Percentiles rank a stretch among this genome's conserved stretches.
These are phyloP conservation scores for Copsychus sechellarum DNA, from an alignment of 2,113 vertebrate genomes.

Conservation along the genomic window DNA sequence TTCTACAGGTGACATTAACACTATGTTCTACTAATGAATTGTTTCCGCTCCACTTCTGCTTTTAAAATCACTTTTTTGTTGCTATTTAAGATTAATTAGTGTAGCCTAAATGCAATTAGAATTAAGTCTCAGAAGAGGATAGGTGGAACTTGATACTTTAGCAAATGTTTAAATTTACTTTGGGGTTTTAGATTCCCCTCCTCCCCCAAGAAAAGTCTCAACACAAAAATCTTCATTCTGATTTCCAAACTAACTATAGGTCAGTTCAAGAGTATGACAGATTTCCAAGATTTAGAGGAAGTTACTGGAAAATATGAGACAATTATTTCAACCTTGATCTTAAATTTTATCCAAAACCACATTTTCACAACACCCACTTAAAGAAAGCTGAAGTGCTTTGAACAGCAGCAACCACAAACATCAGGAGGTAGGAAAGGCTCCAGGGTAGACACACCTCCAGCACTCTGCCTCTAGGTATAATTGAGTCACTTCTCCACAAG, in stretches of 20 bases:
- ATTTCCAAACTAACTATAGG: not conserved
- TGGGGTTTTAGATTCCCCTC: not conserved
- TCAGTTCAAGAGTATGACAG: not conserved
- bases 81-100: not conserved
- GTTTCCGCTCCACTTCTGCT: not conserved
- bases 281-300: not conserved
- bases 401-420: not conserved
- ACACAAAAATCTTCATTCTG: not conserved
- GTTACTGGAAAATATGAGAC: not conserved
- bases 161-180: not conserved
- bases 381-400: not conserved
- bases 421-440: not conserved
- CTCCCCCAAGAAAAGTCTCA: not conserved
- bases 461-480: not conserved
- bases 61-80: not conserved
- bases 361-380: not conserved
- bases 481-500: not conserved
- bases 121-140: not conserved
- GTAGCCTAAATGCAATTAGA: not conserved
- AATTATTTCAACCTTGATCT: not conserved
- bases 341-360: not conserved
- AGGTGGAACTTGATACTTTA: not conserved
- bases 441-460: not conserved
- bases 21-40: not conserved
- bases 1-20: not conserved